Evolutionary conservation across 2,113 vertebrate species (phyloP).

Genomic region (Struthidea cinerea): DNA sequence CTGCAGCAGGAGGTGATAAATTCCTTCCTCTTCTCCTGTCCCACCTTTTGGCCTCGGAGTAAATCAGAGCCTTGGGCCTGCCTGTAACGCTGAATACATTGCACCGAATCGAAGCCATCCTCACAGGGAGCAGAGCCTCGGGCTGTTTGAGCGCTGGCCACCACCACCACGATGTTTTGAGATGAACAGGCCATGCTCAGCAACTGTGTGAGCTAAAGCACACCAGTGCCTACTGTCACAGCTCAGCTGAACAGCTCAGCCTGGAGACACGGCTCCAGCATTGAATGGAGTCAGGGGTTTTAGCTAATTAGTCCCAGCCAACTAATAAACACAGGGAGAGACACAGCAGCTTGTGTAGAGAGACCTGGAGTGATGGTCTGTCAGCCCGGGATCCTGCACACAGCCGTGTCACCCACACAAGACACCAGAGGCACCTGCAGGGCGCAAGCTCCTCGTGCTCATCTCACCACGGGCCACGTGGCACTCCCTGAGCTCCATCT

Average conservation of each 20-base stretch:
- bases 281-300: neutral
- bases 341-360: too few species aligned
- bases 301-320: neutral
- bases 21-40: neutral
- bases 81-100: neutral
- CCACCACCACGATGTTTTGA: rapidly evolving
- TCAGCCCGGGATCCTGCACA: neutral
- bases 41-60: neutral
- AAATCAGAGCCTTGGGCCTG: neutral
- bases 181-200: neutral
- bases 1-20: neutral
- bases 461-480: rapidly evolving
- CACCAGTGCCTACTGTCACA: neutral
- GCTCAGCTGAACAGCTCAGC: neutral
- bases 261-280: neutral
- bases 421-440: neutral
- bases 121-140: neutral
- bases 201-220: neutral
- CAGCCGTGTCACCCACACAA: neutral
- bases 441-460: neutral
- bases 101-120: neutral
- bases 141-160: neutral
- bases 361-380: neutral
- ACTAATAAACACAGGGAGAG: neutral
- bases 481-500: neutral